These are phyloP conservation scores for Magallana ariakensis DNA, from an alignment of 1,140 invertebrate genomes.

Conservation along the genomic window DNA sequence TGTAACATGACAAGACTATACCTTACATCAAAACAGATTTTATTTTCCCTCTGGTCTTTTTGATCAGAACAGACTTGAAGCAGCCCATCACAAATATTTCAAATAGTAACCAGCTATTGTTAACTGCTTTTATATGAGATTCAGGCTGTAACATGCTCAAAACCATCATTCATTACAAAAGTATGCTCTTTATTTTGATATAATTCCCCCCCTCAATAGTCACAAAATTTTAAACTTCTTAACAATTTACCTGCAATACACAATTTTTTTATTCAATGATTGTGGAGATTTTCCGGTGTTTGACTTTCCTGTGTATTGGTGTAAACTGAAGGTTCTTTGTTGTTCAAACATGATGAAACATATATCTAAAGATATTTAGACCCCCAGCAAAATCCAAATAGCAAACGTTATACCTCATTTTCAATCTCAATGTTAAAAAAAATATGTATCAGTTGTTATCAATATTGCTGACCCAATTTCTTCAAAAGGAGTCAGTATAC, in stretches of 20 bases:
- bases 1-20: constrained; percentile 16
- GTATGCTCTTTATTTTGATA: not conserved
- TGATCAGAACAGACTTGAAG: constrained; percentile 3
- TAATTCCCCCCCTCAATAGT: constrained; percentile 22
- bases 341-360: constrained; percentile 28
- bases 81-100: not conserved
- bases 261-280: not conserved
- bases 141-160: constrained; percentile 1
- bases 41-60: constrained; percentile 9
- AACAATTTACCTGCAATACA: constrained; percentile 31
- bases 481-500: not conserved
- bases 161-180: constrained; percentile 7
- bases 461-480: not conserved
- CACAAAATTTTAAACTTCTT: constrained; percentile 17
- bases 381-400: not conserved
- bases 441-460: not conserved
- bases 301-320: constrained; percentile 13
- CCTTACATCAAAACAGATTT: not conserved
- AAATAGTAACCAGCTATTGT: not conserved
- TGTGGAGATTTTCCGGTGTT: constrained; percentile 3
- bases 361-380: not conserved
- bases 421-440: not conserved
- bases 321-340: constrained; percentile 9
- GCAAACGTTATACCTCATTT: no score
- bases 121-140: not conserved